Evolutionary conservation across 2,113 vertebrate species (phyloP), one percentile per base, ranked within the genome.

Genomic region (Dicrurus megarhynchus): DNA sequence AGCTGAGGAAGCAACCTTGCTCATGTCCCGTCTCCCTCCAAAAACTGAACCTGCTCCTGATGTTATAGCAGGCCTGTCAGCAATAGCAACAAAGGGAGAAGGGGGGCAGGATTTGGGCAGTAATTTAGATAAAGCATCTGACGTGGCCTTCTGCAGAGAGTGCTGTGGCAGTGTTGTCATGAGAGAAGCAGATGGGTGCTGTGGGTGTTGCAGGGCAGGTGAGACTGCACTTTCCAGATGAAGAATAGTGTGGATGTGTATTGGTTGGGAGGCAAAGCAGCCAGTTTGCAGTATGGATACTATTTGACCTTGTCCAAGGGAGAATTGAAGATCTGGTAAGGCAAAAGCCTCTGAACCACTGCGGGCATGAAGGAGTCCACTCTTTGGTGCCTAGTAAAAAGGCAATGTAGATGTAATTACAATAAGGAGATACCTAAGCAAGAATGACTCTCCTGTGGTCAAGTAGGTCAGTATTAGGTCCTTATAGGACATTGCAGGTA

Each of bases 21-120:
- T 33, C 0, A 0, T 55, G 17, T 32, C 21, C 28, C 2, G 0
- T 26, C n/a, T 80, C n/a, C 39, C 20, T 74, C 47, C 24, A 17
- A 52, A 11, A 76, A 39, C 7, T 18, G 13, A 84, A 50, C 7
- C 7, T 5, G 1, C 26, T 87, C 6, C 5, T 37, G 27, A 16
- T 64, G 44, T n/a, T 30, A 7, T 9, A 41, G 35, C 2, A 1
- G 33, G 14, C 9, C 21, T 37, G 20, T 16, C 42, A 73, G 23
- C 47, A 22, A 32, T 0, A 56, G 18, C 10, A 89, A 13, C 16
- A 55, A 39, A 21, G 13, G 19, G 47, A 76, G 16, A 23, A 83
- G 24, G 18, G 18, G 16, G 10, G 10, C 18, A 42, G 33, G 39
- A 64, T 59, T 63, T 86, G 49, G 32, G 10, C 19, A 77, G 10